Percentiles rank a stretch among this genome's conserved stretches.
Evolutionary conservation across 2,113 vertebrate genomes (phyloP).

Genomic region (Grammomys surdaster): DNA sequence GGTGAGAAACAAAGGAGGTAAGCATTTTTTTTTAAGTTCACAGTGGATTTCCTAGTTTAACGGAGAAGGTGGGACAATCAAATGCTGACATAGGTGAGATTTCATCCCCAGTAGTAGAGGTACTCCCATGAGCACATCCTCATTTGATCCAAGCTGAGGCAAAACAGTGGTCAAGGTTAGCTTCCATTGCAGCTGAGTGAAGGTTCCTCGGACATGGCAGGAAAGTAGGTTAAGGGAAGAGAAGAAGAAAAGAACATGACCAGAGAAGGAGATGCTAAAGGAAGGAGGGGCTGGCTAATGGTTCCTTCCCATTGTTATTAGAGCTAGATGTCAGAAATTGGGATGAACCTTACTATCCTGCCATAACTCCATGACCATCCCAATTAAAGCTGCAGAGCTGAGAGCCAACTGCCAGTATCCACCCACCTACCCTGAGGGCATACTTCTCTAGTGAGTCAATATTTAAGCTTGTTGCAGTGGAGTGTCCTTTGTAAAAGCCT

Average conservation of each 20-base stretch:
- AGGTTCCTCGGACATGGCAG: not conserved
- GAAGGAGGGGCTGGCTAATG: not conserved
- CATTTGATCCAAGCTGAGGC: not conserved
- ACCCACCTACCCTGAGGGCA: not conserved
- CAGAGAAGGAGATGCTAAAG: not conserved
- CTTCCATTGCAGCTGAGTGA: not conserved
- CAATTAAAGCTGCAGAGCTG: not conserved
- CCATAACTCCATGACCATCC: not conserved
- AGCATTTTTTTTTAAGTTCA: not conserved
- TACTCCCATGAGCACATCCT: not conserved
- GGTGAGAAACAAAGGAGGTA: not conserved
- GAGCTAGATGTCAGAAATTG: not conserved
- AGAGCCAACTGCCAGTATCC: not conserved
- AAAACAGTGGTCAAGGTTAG: not conserved
- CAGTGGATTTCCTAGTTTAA: not conserved
- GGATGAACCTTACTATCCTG: not conserved
- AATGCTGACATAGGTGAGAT: not conserved
- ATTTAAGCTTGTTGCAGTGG: conserved; percentile 23
- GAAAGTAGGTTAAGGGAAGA: not conserved
- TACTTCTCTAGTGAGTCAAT: conserved; percentile 43
- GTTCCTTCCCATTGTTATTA: not conserved
- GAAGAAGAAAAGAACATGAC: not conserved
- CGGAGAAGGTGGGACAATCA: not conserved
- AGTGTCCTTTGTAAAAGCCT: conserved; percentile 37
- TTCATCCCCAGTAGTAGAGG: not conserved